Conservation (phyloP, 2,797 vertebrate genomes). For the Cygnus olor region DNA sequence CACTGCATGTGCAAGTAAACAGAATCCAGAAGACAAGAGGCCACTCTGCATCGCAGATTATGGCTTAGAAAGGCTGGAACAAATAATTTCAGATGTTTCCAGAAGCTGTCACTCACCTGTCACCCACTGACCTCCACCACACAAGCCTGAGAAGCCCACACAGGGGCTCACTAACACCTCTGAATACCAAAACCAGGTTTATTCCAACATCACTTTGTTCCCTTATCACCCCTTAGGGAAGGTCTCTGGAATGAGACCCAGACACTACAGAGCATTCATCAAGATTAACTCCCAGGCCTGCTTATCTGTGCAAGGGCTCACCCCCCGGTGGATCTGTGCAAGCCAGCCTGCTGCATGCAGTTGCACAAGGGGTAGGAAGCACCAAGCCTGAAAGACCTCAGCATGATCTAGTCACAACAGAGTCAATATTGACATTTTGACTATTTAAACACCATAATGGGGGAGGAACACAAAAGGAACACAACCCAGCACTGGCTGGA, state of each 20-base stretch:
- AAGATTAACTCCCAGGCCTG: background rate
- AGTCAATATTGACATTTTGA: conserved; percentile 27
- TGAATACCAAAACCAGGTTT: background rate
- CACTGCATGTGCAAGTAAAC: background rate
- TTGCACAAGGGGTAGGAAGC: background rate
- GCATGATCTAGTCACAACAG: background rate
- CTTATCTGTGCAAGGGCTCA: background rate
- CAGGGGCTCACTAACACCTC: background rate
- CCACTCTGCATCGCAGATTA: background rate
- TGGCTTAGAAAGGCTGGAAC: background rate
- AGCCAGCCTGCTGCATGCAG: background rate
- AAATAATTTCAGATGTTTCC: background rate
- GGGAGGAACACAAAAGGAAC: background rate
- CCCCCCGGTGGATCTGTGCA: accelerated
- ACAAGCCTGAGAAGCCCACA: background rate
- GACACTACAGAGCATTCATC: background rate
- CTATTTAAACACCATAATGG: background rate
- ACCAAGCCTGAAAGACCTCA: background rate
- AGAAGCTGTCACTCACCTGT: background rate
- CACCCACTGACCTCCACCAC: background rate
- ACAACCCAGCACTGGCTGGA: background rate
- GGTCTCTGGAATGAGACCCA: background rate
- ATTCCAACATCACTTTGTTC: background rate
- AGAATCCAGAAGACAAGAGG: background rate
- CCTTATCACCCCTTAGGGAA: background rate